Base-by-base conservation (phyloP, 2,797 vertebrate species). In the Chaunax sp. region DNA sequence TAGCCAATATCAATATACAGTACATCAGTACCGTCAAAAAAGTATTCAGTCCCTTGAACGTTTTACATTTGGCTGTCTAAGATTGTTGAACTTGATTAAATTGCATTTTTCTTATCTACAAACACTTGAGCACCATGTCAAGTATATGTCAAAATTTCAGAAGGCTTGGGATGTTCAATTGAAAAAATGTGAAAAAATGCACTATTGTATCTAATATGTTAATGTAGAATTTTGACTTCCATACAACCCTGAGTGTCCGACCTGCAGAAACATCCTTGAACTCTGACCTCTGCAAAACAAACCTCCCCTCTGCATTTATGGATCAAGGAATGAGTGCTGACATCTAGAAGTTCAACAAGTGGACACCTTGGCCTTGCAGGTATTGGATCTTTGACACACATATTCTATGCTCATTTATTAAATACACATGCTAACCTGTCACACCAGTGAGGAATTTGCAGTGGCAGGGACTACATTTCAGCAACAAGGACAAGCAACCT, bases 1-100 rank as follows among this genome's bases (percentile, higher is more conserved):
- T 58, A 54, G 83, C 90, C 86, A 93, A 93, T 85, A 78, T 89
- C 89, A 90, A 78, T 88, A 89, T 84, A 89, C 55, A 76, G 64
- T 70, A 77, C 84, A 64, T 37, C 77, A 90, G 72, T 80, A 82
- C 68, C 66, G 55, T 90, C 89, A 89, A 90, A 84, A 52, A 88
- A 90, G 85, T 85, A 73, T 77, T 84, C 56, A 82, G 61, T 72
- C 75, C 50, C 45, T 57, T 80, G 65, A 73, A 18, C 8, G 14
- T 75, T 63, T 75, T 92, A 87, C 70, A 87, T 89, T 86, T 86
- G 71, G 78, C 82, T 83, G 57, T 78, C 54, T 63, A 66, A 62
- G 68, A 88, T 76, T 87, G 69, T 79, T 78, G 50, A 77, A 82
- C 58, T 69, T 76, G 63, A 79, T 77, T 73, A 52, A 73, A 67